Evolutionary conservation across 2,113 vertebrate genomes (phyloP).

Genomic region (Hystrix cristata): DNA sequence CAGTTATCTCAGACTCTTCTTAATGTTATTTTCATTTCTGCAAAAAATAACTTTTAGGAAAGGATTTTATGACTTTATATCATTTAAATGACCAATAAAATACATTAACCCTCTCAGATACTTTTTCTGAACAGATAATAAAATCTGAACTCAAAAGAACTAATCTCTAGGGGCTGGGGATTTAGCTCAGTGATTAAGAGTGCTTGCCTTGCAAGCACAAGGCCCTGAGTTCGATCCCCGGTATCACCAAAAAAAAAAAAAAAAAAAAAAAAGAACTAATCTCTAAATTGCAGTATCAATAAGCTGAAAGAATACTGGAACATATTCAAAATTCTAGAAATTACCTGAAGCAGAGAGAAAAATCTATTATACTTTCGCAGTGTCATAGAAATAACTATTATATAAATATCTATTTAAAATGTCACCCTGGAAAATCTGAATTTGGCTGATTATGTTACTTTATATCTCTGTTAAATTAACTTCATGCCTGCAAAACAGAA

Average conservation of each 20-base stretch:
- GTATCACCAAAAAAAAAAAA: too few relatives aligned
- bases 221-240: too few relatives aligned
- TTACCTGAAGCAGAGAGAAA: not conserved
- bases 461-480: not conserved
- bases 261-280: not conserved
- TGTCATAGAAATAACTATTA: not conserved
- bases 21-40: not conserved
- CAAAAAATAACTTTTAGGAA: slow-evolving; percentile 6
- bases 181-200: too few relatives aligned
- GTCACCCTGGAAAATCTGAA: slow-evolving; percentile 19
- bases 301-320: slow-evolving; percentile 9
- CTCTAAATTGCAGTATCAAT: slow-evolving; percentile 12
- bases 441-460: not conserved
- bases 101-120: not conserved
- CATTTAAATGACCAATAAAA: slow-evolving; percentile 53
- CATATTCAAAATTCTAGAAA: slow-evolving; percentile 35
- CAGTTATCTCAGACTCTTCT: not conserved
- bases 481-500: not conserved
- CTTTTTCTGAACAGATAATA: slow-evolving; percentile 57
- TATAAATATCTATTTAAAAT: slow-evolving; percentile 61
- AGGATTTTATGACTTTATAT: not conserved
- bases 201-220: too few relatives aligned
- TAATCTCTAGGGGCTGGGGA: not conserved
- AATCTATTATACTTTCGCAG: not conserved
- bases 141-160: slow-evolving; percentile 38